Evolutionary conservation across 2,888 invertebrate species (phyloP).

Genomic region (Clivina fossor): DNA sequence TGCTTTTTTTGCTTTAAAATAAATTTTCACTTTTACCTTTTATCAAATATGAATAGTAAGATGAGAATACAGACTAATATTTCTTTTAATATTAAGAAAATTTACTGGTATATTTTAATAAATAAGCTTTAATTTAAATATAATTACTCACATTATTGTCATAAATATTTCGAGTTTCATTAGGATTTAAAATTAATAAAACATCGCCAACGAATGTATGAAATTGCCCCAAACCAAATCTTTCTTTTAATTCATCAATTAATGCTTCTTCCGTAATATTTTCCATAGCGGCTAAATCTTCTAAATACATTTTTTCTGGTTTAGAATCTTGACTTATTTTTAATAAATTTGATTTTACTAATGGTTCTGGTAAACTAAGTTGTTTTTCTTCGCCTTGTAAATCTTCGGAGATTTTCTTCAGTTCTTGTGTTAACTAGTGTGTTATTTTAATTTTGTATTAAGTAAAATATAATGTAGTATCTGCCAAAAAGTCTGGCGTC

Average conservation of each 20-base stretch:
- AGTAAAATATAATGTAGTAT: too few relatives aligned
- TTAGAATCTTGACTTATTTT: slow-evolving; percentile 58
- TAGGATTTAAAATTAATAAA: slow-evolving; percentile 77
- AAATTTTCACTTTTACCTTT: too few relatives aligned
- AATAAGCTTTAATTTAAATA: background rate
- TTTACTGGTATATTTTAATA: too few relatives aligned
- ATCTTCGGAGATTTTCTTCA: slow-evolving; percentile 59
- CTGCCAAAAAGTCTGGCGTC: too few relatives aligned
- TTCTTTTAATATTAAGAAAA: too few relatives aligned
- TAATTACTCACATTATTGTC: slow-evolving; percentile 63
- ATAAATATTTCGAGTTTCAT: slow-evolving; percentile 72
- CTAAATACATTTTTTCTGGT: slow-evolving; percentile 74
- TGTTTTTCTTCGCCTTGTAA: slow-evolving; percentile 51
- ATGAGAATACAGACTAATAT: too few relatives aligned
- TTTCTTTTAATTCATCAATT: slow-evolving; percentile 67
- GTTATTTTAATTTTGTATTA: too few relatives aligned
- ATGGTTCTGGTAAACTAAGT: slow-evolving; percentile 54
- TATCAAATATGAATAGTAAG: too few relatives aligned
- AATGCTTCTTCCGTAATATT: slow-evolving; percentile 72
- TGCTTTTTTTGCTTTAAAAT: too few relatives aligned
- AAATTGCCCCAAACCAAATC: slow-evolving; percentile 66
- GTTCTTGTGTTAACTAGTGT: slow-evolving; percentile 73
- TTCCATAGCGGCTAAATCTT: slow-evolving; percentile 81
- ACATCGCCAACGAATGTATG: slow-evolving; percentile 83
- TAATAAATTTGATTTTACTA: slow-evolving; percentile 56